phyloP scores from a whole-genome alignment of 2,113 vertebrate species.

The Mus spicilegus region DNA sequence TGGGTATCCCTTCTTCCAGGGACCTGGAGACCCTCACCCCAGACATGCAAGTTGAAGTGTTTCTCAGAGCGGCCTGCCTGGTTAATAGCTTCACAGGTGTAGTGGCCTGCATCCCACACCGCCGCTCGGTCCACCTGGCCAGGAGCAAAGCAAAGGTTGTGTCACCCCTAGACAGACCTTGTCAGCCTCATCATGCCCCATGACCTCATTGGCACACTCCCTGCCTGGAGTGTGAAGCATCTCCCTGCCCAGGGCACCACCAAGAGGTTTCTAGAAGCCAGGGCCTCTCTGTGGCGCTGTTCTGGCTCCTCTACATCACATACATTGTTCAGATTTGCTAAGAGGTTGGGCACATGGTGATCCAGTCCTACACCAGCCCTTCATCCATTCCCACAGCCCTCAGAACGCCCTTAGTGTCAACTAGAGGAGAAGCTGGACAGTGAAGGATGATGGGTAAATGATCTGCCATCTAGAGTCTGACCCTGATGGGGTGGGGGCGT shows the following conservation, averaged over 20 bases:
- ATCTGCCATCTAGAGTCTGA: not conserved
- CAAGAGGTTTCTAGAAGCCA: not conserved
- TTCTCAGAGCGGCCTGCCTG: slow-evolving; percentile 75
- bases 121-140: slow-evolving; percentile 82
- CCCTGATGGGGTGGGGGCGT: fast-evolving
- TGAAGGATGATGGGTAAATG: not conserved
- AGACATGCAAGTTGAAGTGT: slow-evolving; percentile 83
- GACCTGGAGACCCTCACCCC: slow-evolving; percentile 81
- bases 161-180: slow-evolving; percentile 64
- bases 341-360: fast-evolving
- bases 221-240: slow-evolving; percentile 35
- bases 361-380: not conserved
- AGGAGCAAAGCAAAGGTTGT: not conserved
- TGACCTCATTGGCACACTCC: slow-evolving; percentile 79
- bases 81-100: slow-evolving; percentile 82
- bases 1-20: not conserved
- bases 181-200: fast-evolving
- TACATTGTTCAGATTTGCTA: not conserved
- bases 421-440: not conserved
- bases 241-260: fast-evolving
- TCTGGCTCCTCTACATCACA: not conserved
- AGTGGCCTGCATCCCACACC: slow-evolving; percentile 75
- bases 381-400: not conserved
- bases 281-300: fast-evolving
- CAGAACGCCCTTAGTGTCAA: not conserved